phyloP scores from a whole-genome alignment of 2,797 vertebrate genomes.

The Pipistrellus nathusii region DNA sequence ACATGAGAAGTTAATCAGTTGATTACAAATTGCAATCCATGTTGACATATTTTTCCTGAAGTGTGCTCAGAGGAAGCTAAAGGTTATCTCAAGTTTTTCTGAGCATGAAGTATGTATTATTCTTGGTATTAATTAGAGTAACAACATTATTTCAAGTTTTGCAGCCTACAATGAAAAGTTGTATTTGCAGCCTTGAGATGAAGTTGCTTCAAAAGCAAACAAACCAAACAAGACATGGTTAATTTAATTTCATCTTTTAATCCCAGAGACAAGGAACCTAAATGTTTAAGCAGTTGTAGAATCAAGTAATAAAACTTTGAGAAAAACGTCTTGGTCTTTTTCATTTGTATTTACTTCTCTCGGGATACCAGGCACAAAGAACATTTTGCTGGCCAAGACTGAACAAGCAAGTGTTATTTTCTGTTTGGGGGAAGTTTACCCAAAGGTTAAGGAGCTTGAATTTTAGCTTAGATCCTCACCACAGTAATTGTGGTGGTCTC shows the following conservation, averaged over 20 bases:
- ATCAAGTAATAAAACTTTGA: neutral
- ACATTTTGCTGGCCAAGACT: neutral
- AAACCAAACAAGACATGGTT: neutral
- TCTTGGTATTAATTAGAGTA: conserved; percentile 22
- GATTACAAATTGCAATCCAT: conserved; percentile 23
- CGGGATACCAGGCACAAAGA: neutral
- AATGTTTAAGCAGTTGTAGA: neutral
- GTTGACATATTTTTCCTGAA: conserved; percentile 62
- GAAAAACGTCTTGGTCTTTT: neutral
- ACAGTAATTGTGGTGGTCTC: neutral
- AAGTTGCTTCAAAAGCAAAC: conserved; percentile 38
- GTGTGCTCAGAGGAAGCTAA: conserved; percentile 4
- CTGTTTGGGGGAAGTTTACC: neutral
- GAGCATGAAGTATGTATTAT: conserved; percentile 3
- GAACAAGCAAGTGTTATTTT: conserved; percentile 35
- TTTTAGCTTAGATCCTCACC: neutral
- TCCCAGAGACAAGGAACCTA: neutral
- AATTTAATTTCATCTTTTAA: neutral
- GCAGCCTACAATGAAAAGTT: conserved; percentile 14
- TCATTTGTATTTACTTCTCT: neutral
- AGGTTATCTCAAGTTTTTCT: conserved; percentile 56
- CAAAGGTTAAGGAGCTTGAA: conserved; percentile 20
- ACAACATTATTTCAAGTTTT: conserved; percentile 4
- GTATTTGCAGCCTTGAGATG: neutral
- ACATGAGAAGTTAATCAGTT: conserved; percentile 21